Base-by-base conservation (phyloP, 2,888 invertebrate species). In the Isoperla grammatica region DNA sequence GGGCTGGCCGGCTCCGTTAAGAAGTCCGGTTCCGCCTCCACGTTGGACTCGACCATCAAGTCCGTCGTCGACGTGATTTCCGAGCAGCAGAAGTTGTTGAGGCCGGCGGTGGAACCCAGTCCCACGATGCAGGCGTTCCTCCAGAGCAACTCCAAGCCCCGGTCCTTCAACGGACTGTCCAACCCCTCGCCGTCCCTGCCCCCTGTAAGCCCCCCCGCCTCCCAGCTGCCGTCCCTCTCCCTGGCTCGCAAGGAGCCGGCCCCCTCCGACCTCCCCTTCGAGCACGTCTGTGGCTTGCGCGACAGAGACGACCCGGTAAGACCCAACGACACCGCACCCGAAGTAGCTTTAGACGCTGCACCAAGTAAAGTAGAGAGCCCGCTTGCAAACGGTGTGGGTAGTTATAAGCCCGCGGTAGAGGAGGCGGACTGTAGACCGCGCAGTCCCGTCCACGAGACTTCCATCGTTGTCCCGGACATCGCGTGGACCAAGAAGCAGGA, bases 51-150 rank as follows among this genome's bases (percentile, higher is more conserved):
- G 5, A 89, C 88, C 72, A 82, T 94, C 60, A 86, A 89, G 75
- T 88, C 86, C 62, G 87, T 94, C 70, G 85, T 90, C 65, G 88
- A 88, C 37, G 88, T 86, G 67, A 94, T 94, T 62, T 88, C 90
- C 0, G 92, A 93, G 71, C 89, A 91, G 70, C 94, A 94, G 69
- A 93, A 92, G 70, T 76, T 92, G 65, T 73, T 93, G 42, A 87
- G 90, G 72, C 90, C 90, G 0, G 87, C 90, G 0, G 79, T 84
- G 0, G 82, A 82, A 54, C 82, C 85, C 12, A 85, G 83, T 69
- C 81, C 85, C 0, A 80, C 82, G 48, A 86, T 86, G 84, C 84
- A 86, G 70, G 83, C 83, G 2, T 84, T 87, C 67, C 72, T 86
- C 59, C 80, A 83, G 67, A 75, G 75, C 12, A 71, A 74, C 8